phyloP scores from a whole-genome alignment of 2,888 invertebrate species.

The Harpalus rubripes region DNA sequence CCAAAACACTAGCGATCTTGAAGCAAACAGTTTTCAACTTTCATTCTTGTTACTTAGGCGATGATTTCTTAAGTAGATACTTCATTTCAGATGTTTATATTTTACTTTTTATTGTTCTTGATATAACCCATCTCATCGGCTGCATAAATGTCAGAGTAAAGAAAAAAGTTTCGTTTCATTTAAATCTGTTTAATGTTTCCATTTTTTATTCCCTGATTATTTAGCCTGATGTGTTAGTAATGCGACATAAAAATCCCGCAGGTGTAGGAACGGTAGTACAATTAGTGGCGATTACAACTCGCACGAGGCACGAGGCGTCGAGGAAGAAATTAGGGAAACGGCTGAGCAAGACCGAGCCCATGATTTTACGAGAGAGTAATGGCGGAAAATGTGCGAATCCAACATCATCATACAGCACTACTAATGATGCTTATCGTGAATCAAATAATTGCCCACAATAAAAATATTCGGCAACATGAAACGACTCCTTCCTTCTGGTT shows the following conservation, averaged over 20 bases:
- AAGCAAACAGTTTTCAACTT: no score
- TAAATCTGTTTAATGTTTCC: no score
- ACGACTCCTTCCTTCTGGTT: no score
- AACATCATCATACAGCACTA: neutral
- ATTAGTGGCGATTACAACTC: neutral
- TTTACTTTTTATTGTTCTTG: no score
- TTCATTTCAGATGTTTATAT: no score
- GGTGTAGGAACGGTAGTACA: neutral
- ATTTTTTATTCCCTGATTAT: no score
- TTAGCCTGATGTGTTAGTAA: neutral
- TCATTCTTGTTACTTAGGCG: no score
- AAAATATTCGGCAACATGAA: neutral
- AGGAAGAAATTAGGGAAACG: neutral
- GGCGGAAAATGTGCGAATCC: constrained; percentile 4
- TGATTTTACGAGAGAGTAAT: neutral
- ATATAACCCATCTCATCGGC: no score
- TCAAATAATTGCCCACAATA: neutral
- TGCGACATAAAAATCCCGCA: constrained; percentile 1
- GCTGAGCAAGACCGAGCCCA: neutral
- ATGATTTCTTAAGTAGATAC: no score
- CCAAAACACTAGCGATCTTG: no score
- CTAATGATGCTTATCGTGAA: neutral
- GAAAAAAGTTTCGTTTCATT: no score
- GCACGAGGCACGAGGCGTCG: neutral
- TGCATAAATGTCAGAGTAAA: no score